phyloP scores from a whole-genome alignment of 2,113 vertebrate genomes.

The Prunella fulvescens region DNA sequence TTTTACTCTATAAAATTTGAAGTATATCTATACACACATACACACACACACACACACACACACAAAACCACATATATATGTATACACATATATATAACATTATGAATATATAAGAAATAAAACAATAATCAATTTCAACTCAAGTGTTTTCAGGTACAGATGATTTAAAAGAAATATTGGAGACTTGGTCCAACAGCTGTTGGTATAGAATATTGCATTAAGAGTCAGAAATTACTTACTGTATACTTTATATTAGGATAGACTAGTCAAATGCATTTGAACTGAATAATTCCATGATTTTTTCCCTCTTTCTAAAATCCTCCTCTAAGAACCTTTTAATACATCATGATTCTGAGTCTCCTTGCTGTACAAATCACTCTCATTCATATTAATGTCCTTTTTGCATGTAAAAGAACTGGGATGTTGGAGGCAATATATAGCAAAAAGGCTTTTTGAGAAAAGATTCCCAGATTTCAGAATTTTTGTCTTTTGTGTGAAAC shows the following conservation, averaged over 20 bases:
- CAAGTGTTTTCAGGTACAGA: background rate
- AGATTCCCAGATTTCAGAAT: background rate
- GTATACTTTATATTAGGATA: background rate
- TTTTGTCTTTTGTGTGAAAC: background rate
- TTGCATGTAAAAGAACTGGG: background rate
- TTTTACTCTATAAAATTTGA: background rate
- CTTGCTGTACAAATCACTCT: background rate
- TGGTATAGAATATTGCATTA: background rate
- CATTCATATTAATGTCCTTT: background rate
- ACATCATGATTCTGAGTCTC: background rate
- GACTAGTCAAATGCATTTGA: background rate
- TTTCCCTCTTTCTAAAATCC: background rate
- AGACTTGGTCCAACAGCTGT: background rate
- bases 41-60: too few species aligned
- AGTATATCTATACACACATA: background rate
- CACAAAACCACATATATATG: too few species aligned
- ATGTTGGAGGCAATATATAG: background rate
- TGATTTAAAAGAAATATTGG: background rate
- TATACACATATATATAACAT: background rate
- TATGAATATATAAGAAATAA: background rate
- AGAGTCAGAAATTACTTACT: background rate
- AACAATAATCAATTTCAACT: background rate
- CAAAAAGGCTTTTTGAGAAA: background rate
- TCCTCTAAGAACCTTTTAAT: background rate
- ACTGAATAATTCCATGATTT: background rate